Conservation (phyloP, 2,113 vertebrate genomes). For the Speoplatyrhinus poulsoni region DNA sequence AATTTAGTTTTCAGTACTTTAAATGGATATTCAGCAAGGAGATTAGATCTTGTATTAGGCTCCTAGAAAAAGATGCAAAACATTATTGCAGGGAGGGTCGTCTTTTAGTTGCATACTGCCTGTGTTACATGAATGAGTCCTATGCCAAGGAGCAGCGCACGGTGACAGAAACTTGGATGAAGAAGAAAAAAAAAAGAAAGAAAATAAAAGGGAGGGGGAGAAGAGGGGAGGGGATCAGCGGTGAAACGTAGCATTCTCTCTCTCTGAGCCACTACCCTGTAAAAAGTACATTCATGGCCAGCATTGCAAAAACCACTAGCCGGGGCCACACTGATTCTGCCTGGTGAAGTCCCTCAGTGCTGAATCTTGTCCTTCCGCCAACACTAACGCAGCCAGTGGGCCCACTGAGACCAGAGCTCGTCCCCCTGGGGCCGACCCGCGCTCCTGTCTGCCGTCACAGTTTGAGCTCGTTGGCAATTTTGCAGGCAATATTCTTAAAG, state of each 20-base stretch:
- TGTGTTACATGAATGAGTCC: slow-evolving; percentile 59
- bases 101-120: slow-evolving; percentile 78
- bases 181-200: slow-evolving; percentile 2
- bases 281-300: slow-evolving; percentile 84
- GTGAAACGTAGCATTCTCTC: slow-evolving; percentile 46
- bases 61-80: slow-evolving; percentile 82
- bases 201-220: neutral
- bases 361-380: slow-evolving; percentile 52
- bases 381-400: slow-evolving; percentile 67
- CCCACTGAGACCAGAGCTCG: slow-evolving; percentile 50
- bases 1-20: slow-evolving; percentile 71
- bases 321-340: slow-evolving; percentile 81
- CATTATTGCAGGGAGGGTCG: slow-evolving; percentile 89
- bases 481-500: slow-evolving; percentile 98
- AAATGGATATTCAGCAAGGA: slow-evolving; percentile 76
- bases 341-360: slow-evolving; percentile 60
- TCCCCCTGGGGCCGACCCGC: slow-evolving; percentile 32
- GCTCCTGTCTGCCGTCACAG: slow-evolving; percentile 79
- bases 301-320: slow-evolving; percentile 74
- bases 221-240: neutral
- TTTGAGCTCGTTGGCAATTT: slow-evolving; percentile 98
- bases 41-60: slow-evolving; percentile 82
- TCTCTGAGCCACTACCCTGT: slow-evolving; percentile 82
- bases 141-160: slow-evolving; percentile 51
- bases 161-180: slow-evolving; percentile 25